Evolutionary conservation across 2,113 vertebrate species (phyloP).

Genomic region (Hucho hucho): DNA sequence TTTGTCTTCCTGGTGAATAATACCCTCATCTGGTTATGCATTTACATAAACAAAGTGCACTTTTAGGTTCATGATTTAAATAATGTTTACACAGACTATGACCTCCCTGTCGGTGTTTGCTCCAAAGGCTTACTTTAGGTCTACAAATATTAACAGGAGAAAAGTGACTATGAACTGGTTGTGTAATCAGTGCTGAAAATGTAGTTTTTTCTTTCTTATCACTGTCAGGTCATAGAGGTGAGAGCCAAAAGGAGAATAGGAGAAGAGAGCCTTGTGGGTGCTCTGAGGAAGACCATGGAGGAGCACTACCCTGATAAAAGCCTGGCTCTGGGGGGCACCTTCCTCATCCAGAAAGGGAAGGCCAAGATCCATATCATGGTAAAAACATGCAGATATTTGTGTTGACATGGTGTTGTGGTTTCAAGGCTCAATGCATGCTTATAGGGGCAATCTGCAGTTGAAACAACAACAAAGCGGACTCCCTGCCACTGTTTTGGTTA

Average conservation of each 20-base stretch:
- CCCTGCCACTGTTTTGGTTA: no score
- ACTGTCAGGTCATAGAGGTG: slow-evolving; percentile 86
- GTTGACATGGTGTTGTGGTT: background rate
- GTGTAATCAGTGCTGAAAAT: background rate
- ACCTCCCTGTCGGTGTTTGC: slow-evolving; percentile 5
- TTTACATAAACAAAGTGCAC: slow-evolving; percentile 22
- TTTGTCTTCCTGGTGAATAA: slow-evolving; percentile 23
- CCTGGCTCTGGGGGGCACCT: slow-evolving; percentile 91
- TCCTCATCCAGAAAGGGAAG: slow-evolving; percentile 91
- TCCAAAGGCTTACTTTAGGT: background rate
- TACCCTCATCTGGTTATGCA: slow-evolving; percentile 26
- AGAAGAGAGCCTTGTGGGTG: slow-evolving; percentile 85
- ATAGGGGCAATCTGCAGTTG: no score
- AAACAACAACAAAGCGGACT: no score
- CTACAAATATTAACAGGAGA: slow-evolving; percentile 51
- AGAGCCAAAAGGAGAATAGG: slow-evolving; percentile 85
- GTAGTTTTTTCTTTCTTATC: background rate
- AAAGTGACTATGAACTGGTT: slow-evolving; percentile 1
- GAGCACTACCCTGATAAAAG: slow-evolving; percentile 84
- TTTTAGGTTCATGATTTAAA: slow-evolving; percentile 10
- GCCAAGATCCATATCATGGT: slow-evolving; percentile 96
- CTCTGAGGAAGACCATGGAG: slow-evolving; percentile 84
- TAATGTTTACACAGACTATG: slow-evolving; percentile 23
- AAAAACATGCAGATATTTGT: slow-evolving; percentile 26
- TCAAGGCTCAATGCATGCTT: no score